phyloP scores from a whole-genome alignment of 2,797 vertebrate genomes.

The Aphelocoma californica region DNA sequence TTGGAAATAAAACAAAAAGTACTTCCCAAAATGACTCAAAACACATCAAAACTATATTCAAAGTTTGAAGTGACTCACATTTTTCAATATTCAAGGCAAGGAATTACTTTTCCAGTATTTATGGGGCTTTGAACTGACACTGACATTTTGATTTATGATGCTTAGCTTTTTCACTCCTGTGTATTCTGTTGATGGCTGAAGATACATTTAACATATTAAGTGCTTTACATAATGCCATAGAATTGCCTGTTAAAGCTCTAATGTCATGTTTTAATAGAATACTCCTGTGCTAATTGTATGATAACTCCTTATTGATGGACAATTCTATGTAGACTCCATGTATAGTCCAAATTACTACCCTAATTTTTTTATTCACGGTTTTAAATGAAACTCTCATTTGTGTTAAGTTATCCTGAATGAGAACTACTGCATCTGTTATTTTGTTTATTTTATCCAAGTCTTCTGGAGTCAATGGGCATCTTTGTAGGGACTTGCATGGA shows the following conservation, averaged over 20 bases:
- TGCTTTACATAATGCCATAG: neutral
- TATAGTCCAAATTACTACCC: neutral
- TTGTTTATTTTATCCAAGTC: neutral
- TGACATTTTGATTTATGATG: constrained; percentile 25
- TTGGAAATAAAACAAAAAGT: neutral
- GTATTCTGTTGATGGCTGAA: neutral
- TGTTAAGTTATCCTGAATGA: neutral
- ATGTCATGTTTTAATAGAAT: neutral
- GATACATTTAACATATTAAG: constrained; percentile 3
- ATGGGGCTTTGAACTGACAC: neutral
- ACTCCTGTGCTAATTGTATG: neutral
- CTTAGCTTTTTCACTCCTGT: neutral
- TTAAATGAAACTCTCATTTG: neutral
- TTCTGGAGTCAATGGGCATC: neutral
- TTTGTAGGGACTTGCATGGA: neutral
- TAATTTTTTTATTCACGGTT: neutral
- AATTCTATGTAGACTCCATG: neutral
- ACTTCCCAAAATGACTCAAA: neutral
- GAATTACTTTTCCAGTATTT: neutral
- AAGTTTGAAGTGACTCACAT: neutral
- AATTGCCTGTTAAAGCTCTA: constrained; percentile 1
- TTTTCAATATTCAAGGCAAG: neutral
- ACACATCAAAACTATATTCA: neutral
- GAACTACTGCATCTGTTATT: neutral
- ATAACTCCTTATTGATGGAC: neutral